Evolutionary conservation across 2,888 invertebrate species (phyloP).

Genomic region (Pimpla rufipes): DNA sequence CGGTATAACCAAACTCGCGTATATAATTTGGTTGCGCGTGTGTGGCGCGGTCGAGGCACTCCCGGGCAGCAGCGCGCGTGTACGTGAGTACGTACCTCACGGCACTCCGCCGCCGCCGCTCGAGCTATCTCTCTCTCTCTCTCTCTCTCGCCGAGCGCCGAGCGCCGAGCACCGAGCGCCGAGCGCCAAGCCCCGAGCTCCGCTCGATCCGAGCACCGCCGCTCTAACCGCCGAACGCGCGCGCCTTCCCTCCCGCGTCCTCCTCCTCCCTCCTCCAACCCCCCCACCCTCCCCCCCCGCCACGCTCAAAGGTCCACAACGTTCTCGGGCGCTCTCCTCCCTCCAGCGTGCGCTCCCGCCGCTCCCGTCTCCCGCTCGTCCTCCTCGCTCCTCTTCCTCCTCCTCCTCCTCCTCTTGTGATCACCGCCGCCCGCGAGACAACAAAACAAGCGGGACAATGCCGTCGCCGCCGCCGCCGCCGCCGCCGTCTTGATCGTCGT

Average conservation of each 20-base stretch:
- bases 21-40: slow-evolving; percentile 72
- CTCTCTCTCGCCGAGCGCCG: slow-evolving; percentile 58
- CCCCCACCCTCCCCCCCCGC: slow-evolving; percentile 52
- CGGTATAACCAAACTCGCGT: slow-evolving; percentile 78
- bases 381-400: slow-evolving; percentile 65
- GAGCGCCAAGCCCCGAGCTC: slow-evolving; percentile 63
- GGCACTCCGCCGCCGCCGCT: slow-evolving; percentile 75
- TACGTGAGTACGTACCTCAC: slow-evolving; percentile 72
- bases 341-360: slow-evolving; percentile 57
- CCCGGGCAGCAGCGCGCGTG: slow-evolving; percentile 76
- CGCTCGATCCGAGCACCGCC: slow-evolving; percentile 64
- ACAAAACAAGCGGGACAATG: slow-evolving; percentile 78
- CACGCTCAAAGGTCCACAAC: slow-evolving; percentile 61
- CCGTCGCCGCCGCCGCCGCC: slow-evolving; percentile 40
- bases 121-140: neutral
- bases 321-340: slow-evolving; percentile 57
- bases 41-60: slow-evolving; percentile 86
- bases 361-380: slow-evolving; percentile 2
- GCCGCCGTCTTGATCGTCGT: slow-evolving; percentile 60
- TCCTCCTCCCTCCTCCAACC: slow-evolving; percentile 50
- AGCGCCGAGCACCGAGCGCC: slow-evolving; percentile 59
- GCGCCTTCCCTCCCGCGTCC: slow-evolving; percentile 28
- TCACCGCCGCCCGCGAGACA: slow-evolving; percentile 73
- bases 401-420: slow-evolving; percentile 58
- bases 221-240: slow-evolving; percentile 52